phyloP scores from a whole-genome alignment of 2,113 vertebrate genomes.

The Nerophis lumbriciformis region DNA sequence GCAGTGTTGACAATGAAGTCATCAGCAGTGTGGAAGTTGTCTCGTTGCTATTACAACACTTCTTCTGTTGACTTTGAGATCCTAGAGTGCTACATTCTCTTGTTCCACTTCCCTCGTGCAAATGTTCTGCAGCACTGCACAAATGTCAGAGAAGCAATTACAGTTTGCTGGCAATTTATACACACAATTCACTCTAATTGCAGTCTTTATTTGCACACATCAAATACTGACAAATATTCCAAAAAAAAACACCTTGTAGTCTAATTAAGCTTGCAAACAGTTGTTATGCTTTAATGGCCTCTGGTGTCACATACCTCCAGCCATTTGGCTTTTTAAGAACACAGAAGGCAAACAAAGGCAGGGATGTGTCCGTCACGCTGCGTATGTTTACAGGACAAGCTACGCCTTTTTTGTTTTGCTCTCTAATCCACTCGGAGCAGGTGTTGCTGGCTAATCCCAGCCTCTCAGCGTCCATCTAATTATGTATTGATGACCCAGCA shows the following conservation, averaged over 20 bases:
- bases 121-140: conserved; percentile 4
- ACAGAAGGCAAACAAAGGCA: background rate
- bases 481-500: conserved; percentile 61
- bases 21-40: no score
- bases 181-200: conserved; percentile 46
- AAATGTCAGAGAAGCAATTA: conserved; percentile 35
- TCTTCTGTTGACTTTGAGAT: no score
- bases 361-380: background rate
- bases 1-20: no score
- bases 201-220: conserved; percentile 42
- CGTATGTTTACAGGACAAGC: background rate
- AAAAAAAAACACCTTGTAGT: conserved; percentile 13
- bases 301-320: background rate
- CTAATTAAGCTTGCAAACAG: conserved; percentile 21
- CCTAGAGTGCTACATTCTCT: no score
- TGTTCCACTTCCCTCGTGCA: background rate
- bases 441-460: conserved; percentile 60
- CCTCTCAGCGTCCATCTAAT: conserved; percentile 57
- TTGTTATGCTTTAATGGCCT: background rate
- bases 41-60: no score
- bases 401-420: conserved; percentile 19
- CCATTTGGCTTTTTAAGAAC: background rate
- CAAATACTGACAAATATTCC: conserved; percentile 32
- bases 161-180: conserved; percentile 22
- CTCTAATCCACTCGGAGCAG: conserved; percentile 65